These are phyloP conservation scores for Hirtodrosophila histrioides DNA, from an alignment of 2,888 invertebrate species.

Conservation along the genomic window DNA sequence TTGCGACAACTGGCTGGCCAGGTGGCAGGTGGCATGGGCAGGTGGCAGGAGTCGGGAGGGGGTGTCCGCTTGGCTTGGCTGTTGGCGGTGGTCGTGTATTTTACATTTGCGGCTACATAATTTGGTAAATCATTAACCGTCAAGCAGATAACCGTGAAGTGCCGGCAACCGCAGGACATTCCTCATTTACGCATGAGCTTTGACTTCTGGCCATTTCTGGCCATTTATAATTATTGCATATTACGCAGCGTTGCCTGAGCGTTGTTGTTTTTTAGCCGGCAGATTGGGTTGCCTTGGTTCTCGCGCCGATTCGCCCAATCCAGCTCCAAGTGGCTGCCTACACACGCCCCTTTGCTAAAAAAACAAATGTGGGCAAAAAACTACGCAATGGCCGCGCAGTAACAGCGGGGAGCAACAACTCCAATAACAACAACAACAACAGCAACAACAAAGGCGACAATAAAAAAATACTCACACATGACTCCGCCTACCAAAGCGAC, in stretches of 20 bases:
- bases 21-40: no score
- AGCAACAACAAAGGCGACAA: conserved; percentile 25
- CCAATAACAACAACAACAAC: conserved; percentile 16
- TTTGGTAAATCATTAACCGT: conserved; percentile 77
- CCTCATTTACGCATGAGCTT: conserved; percentile 47
- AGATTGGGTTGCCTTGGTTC: conserved; percentile 7
- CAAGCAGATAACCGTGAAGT: conserved; percentile 67
- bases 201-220: conserved; percentile 7
- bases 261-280: conserved; percentile 11
- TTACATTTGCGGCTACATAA: conserved; percentile 77
- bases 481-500: conserved; percentile 66
- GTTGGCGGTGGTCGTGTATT: conserved; percentile 53
- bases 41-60: not conserved
- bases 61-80: no score
- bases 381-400: conserved; percentile 74
- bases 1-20: conserved; percentile 62
- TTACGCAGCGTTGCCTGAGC: conserved; percentile 25
- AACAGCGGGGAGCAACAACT: conserved; percentile 28
- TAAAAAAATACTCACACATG: conserved; percentile 66
- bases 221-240: conserved; percentile 45
- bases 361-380: conserved; percentile 70
- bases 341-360: conserved; percentile 76
- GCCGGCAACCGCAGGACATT: conserved; percentile 60
- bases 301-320: conserved; percentile 47
- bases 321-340: conserved; percentile 62